Evolutionary conservation across 2,113 vertebrate species (phyloP), one percentile per base, ranked within the genome.

Genomic region (Tachycineta bicolor): DNA sequence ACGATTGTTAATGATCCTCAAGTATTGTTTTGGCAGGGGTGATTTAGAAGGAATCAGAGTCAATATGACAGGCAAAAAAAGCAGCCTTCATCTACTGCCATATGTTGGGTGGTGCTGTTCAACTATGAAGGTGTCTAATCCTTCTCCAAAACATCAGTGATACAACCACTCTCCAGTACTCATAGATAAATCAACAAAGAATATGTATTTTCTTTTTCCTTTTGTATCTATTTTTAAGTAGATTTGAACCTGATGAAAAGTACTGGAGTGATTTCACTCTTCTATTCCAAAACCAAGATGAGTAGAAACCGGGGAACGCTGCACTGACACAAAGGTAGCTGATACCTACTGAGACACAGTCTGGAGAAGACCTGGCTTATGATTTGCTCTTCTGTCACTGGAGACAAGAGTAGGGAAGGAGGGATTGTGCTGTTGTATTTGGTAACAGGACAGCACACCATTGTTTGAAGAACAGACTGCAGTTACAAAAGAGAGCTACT

Each of bases 1-100:
- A 84, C 1, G 6, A 74, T 83, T 96, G 82, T 62, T 88, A 89
- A 90, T 89, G 73, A 90, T 87, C 79, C 84, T 95, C 29, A 47
- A 65, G 50, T 59, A 29, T 39, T 39, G 10, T 86, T n/a, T 65
- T 90, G 89, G 56, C 83, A 94, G 55, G 74, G 39, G 44, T 90
- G 81, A 78, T 88, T 92, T 89, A 87, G 81, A 84, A 89, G 63
- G 55, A 73, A 79, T 89, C 68, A 53, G 83, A 50, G 15, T 44
- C 59, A 73, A 60, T 41, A 43, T 67, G 28, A 90, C 63, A 83
- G 53, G 60, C 33, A 81, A 94, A 95, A 37, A 37, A 93, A 56
- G 21, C 62, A 88, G 50, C 79, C 84, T 83, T 95, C 79, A 88
- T 86, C 94, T 79, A 34, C 28, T 75, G 82, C 81, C 86, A 53